These are phyloP conservation scores for Cepaea hortensis DNA, from an alignment of 2,888 invertebrate species.

Conservation along the genomic window DNA sequence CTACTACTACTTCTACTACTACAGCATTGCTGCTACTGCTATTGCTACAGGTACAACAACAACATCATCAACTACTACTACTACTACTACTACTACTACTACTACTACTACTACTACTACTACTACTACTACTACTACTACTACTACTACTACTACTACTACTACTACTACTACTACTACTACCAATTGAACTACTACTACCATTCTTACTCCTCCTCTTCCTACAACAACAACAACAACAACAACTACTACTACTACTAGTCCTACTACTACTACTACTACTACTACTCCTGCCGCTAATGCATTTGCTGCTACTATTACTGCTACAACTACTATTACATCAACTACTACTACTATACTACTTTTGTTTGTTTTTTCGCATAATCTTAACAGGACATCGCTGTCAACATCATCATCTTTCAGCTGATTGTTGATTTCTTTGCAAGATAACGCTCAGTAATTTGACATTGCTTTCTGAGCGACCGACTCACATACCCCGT, in stretches of 20 bases:
- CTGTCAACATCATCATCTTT: no score
- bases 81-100: conserved; percentile 4
- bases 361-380: background rate
- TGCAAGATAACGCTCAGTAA: no score
- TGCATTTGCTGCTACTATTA: background rate
- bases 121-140: background rate
- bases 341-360: background rate
- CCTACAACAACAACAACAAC: background rate
- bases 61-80: no score
- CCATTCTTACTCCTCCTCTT: background rate
- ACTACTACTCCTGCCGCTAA: background rate
- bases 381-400: no score
- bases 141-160: background rate
- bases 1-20: no score
- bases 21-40: background rate
- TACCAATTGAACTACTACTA: background rate
- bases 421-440: no score
- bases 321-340: background rate
- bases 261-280: background rate
- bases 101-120: background rate
- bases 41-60: background rate
- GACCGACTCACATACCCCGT: background rate
- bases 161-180: background rate
- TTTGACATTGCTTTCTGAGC: background rate
- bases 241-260: background rate